Conservation (phyloP, 2,797 vertebrate species). For the Falco rusticolus region DNA sequence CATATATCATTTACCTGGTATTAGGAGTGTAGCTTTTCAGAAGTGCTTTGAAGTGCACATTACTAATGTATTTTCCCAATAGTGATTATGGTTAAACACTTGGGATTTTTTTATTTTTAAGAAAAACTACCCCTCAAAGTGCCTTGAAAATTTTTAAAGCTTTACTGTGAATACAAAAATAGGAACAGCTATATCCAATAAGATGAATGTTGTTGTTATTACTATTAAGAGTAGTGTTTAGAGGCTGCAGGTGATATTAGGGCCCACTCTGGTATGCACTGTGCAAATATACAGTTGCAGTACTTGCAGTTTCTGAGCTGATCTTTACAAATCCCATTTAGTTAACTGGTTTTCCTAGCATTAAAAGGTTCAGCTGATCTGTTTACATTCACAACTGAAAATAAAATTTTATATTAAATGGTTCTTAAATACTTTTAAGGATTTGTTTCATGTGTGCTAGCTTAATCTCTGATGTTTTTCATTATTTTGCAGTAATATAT, state of each 20-base stretch:
- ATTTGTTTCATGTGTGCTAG: background rate
- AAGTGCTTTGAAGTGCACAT: constrained; percentile 70
- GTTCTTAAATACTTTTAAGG: background rate
- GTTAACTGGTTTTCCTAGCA: constrained; percentile 4
- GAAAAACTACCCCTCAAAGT: constrained; percentile 55
- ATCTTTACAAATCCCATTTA: constrained; percentile 44
- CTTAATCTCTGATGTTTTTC: constrained; percentile 13
- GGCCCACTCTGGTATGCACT: constrained; percentile 28
- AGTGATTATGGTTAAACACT: constrained; percentile 67
- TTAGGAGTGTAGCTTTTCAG: constrained; percentile 69
- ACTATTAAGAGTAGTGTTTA: constrained; percentile 64
- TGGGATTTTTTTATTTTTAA: constrained; percentile 35
- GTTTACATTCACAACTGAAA: background rate
- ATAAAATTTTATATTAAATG: constrained; percentile 25
- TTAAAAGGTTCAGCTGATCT: background rate
- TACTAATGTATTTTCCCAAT: constrained; percentile 70
- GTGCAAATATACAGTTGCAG: constrained; percentile 53
- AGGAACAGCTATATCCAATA: constrained; percentile 29
- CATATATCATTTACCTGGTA: constrained; percentile 75
- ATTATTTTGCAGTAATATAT: constrained; percentile 41
- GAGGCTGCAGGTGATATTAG: constrained; percentile 59
- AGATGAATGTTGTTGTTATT: constrained; percentile 65
- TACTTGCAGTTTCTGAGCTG: constrained; percentile 36
- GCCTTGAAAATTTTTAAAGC: constrained; percentile 53
- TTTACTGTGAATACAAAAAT: constrained; percentile 51